phyloP scores from a whole-genome alignment of 2,113 vertebrate species.

The Phycodurus eques region DNA sequence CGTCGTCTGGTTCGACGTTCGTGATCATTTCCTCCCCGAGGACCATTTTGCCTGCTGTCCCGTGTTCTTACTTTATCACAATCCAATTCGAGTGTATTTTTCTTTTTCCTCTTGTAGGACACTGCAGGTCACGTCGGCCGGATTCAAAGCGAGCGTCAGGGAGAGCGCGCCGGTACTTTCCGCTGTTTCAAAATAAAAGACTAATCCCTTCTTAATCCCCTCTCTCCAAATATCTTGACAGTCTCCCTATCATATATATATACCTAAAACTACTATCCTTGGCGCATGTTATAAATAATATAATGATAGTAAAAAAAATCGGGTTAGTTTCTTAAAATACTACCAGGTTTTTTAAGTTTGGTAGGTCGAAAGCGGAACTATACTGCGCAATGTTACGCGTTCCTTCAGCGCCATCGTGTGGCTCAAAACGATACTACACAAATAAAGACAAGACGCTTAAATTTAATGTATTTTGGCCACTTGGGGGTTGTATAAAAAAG shows the following conservation, averaged over 20 bases:
- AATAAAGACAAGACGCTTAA: not conserved
- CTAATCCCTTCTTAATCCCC: not conserved
- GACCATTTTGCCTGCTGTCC: conserved; percentile 56
- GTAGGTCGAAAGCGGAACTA: not conserved
- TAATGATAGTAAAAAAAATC: not conserved
- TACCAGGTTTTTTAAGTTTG: conserved; percentile 6
- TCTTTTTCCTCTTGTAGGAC: conserved; percentile 42
- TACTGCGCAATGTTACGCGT: not conserved
- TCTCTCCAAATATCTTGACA: not conserved
- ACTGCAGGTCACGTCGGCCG: conserved; percentile 41
- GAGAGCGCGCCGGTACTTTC: not conserved
- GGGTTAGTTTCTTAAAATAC: not conserved
- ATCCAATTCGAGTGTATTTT: not conserved
- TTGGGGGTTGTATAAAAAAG: not conserved
- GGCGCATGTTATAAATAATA: not conserved
- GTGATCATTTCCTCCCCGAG: conserved; percentile 70
- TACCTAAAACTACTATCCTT: no score
- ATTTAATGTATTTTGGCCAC: not conserved
- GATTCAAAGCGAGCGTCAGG: not conserved
- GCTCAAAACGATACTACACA: not conserved
- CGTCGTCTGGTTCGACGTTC: conserved; percentile 73
- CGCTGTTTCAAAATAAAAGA: conserved; percentile 40
- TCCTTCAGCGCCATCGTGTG: not conserved
- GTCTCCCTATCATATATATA: not conserved
- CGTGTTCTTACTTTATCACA: conserved; percentile 21